A percentile compares a stretch with the other conserved stretches of the same genome.
phyloP scores from a whole-genome alignment of 2,888 invertebrate genomes.

The Brenthis ino region DNA sequence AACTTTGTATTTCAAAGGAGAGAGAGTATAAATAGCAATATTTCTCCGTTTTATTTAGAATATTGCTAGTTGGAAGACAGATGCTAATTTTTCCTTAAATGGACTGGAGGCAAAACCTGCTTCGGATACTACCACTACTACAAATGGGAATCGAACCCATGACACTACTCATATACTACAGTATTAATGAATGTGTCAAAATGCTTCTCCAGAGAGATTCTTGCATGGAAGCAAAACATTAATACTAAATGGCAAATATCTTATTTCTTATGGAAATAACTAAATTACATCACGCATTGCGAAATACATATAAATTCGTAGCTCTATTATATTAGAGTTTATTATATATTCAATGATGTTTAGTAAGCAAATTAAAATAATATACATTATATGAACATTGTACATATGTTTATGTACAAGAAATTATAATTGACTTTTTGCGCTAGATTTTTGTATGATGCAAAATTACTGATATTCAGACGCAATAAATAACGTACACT shows the following conservation, averaged over 20 bases:
- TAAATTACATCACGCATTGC: constrained; percentile 3
- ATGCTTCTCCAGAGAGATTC: not conserved
- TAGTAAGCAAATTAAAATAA: too few species aligned
- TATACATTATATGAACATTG: not conserved
- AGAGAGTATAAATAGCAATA: too few species aligned
- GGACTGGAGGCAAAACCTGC: too few species aligned
- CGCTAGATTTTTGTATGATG: constrained; percentile 6
- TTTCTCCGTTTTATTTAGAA: too few species aligned
- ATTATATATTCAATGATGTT: too few species aligned
- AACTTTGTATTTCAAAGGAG: too few species aligned
- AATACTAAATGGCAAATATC: constrained; percentile 5
- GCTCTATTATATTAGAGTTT: not conserved
- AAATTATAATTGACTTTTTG: constrained; percentile 7
- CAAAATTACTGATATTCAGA: constrained; percentile 3
- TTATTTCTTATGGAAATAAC: constrained; percentile 6
- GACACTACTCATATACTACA: not conserved
- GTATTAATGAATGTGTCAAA: not conserved
- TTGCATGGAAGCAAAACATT: constrained; percentile 3
- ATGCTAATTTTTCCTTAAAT: too few species aligned
- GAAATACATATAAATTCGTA: constrained; percentile 2
- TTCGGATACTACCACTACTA: too few species aligned
- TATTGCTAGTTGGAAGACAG: too few species aligned
- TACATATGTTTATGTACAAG: not conserved
- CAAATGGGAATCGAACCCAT: too few species aligned
- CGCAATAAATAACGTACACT: constrained; percentile 9